Conservation (phyloP, 2,888 invertebrate genomes). For the Rhyacophila evoluta region DNA sequence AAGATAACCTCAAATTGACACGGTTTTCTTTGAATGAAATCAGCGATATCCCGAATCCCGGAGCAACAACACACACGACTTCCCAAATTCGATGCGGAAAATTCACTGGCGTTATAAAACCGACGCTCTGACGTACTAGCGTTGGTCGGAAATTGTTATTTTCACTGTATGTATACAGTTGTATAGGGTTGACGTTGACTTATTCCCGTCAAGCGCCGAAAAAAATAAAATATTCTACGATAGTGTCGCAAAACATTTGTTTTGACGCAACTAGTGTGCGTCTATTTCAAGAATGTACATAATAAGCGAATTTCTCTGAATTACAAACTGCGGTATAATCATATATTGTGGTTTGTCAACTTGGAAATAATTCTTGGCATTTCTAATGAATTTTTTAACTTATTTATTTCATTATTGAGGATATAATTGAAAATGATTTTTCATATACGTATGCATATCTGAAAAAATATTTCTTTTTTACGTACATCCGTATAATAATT, state of each 20-base stretch:
- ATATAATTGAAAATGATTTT: no score
- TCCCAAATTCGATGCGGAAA: neutral
- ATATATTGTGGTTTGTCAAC: neutral
- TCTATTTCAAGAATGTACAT: neutral
- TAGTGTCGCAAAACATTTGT: neutral
- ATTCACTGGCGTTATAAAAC: neutral
- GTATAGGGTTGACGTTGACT: neutral
- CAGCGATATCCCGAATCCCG: neutral
- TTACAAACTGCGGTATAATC: neutral
- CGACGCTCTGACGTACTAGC: neutral
- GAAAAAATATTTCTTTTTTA: no score
- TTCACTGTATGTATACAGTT: neutral
- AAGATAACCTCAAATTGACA: neutral
- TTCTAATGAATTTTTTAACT: no score
- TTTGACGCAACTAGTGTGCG: neutral
- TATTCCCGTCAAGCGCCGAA: neutral
- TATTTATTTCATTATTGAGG: no score
- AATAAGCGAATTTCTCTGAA: neutral
- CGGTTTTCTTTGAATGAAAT: neutral
- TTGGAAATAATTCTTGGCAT: neutral
- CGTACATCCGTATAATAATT: no score
- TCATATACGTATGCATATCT: no score
- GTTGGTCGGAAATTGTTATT: neutral
- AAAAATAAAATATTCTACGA: neutral
- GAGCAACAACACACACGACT: neutral